Evolutionary conservation across 2,888 invertebrate species (phyloP).

Genomic region (Bugula neritina): DNA sequence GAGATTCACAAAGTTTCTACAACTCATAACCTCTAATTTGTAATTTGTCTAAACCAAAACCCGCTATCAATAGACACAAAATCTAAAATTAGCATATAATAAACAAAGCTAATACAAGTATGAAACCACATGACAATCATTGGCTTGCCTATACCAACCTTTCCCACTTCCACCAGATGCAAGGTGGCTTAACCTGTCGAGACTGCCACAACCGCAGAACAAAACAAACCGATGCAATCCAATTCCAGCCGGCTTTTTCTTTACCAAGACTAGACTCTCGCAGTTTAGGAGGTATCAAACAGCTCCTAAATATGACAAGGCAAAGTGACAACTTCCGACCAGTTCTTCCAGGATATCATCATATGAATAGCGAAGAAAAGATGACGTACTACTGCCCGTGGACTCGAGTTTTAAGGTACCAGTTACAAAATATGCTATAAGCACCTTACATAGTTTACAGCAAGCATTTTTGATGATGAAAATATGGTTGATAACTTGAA

Average conservation of each 20-base stretch:
- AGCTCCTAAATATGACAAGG: not conserved
- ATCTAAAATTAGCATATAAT: too few species aligned
- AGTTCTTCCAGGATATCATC: not conserved
- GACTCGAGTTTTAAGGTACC: not conserved
- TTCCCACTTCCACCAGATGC: not conserved
- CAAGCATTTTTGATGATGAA: too few species aligned
- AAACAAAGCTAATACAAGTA: too few species aligned
- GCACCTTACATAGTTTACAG: not conserved
- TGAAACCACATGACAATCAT: too few species aligned
- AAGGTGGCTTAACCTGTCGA: not conserved
- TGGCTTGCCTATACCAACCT: too few species aligned
- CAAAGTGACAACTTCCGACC: not conserved
- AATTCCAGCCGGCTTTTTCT: not conserved
- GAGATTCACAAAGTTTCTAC: too few species aligned
- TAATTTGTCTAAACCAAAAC: too few species aligned
- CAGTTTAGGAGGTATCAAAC: not conserved
- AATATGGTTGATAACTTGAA: too few species aligned
- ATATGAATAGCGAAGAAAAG: not conserved
- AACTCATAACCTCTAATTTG: too few species aligned
- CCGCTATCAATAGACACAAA: too few species aligned
- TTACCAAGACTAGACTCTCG: not conserved
- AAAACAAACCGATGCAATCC: too few species aligned
- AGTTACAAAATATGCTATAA: not conserved
- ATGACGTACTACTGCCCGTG: constrained; percentile 1
- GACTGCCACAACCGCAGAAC: not conserved